phyloP scores from a whole-genome alignment of 2,888 invertebrate species.

The Tipula lateralis region DNA sequence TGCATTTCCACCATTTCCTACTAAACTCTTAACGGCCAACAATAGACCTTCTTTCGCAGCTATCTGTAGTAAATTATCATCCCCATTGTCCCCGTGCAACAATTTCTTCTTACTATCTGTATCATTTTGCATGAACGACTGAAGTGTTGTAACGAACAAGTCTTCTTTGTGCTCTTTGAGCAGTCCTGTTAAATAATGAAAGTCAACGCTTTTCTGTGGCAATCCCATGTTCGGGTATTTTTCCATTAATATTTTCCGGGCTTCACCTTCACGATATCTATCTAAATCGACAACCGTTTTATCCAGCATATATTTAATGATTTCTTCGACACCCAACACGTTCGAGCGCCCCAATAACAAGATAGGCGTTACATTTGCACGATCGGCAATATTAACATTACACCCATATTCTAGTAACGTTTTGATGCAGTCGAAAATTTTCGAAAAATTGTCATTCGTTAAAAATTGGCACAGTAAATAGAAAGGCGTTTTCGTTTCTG shows the following conservation, averaged over 20 bases:
- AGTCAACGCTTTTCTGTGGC: conserved; percentile 34
- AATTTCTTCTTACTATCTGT: conserved; percentile 49
- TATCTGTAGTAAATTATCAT: conserved; percentile 51
- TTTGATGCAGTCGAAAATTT: too few relatives aligned
- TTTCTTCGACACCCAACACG: too few relatives aligned
- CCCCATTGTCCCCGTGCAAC: conserved; percentile 49
- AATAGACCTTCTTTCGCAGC: conserved; percentile 56
- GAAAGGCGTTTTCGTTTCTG: too few relatives aligned
- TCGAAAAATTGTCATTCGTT: too few relatives aligned
- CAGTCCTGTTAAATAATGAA: not conserved
- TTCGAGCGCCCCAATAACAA: too few relatives aligned
- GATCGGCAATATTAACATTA: too few relatives aligned
- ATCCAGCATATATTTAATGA: too few relatives aligned
- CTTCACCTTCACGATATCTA: conserved; percentile 46
- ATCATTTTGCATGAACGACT: conserved; percentile 47
- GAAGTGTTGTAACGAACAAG: conserved; percentile 54
- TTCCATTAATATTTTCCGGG: conserved; percentile 39
- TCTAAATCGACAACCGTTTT: conserved; percentile 43
- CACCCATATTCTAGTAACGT: too few relatives aligned
- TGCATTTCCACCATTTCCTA: conserved; percentile 54
- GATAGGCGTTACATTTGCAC: too few relatives aligned
- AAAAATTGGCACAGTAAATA: conserved; percentile 45
- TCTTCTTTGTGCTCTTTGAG: too few relatives aligned
- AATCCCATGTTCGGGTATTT: conserved; percentile 41
- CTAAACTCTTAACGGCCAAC: conserved; percentile 51